phyloP scores from a whole-genome alignment of 2,888 invertebrate species.

The Pseudoips prasinana region DNA sequence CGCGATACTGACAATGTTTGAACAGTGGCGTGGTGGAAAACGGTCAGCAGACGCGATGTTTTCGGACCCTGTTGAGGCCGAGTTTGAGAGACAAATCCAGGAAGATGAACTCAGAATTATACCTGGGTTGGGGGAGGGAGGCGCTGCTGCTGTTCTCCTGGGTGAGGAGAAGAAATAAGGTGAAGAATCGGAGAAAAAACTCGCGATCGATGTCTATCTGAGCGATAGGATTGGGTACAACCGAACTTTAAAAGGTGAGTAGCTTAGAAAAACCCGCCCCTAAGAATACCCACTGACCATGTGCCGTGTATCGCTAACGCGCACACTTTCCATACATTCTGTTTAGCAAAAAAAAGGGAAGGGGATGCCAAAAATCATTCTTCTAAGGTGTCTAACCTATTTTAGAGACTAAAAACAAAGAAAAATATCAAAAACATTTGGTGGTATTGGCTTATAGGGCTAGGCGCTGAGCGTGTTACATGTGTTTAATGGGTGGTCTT shows the following conservation, averaged over 20 bases:
- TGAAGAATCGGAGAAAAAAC: conserved; percentile 88
- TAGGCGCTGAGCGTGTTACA: no score
- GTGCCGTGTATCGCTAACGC: no score
- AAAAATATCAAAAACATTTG: no score
- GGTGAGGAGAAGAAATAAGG: conserved; percentile 85
- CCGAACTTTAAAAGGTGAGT: conserved; percentile 85
- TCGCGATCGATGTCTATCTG: conserved; percentile 93
- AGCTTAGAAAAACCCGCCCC: no score
- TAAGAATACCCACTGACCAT: no score
- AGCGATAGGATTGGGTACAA: conserved; percentile 94
- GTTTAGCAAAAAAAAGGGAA: no score
- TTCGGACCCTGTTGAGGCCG: conserved; percentile 41
- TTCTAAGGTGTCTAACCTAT: no score
- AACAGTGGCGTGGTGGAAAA: conserved; percentile 70
- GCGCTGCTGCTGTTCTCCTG: conserved; percentile 83
- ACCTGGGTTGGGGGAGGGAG: conserved; percentile 87
- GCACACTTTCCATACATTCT: no score
- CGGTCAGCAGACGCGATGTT: conserved; percentile 46
- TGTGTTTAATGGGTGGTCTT: no score
- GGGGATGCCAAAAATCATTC: no score
- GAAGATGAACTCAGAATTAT: conserved; percentile 85
- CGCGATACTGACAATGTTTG: conserved; percentile 58
- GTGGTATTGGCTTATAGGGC: no score
- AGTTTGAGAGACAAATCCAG: conserved; percentile 76
- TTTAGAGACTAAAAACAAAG: no score